phyloP scores from a whole-genome alignment of 2,797 vertebrate species.

The Microctenopoma stevenorrisi region DNA sequence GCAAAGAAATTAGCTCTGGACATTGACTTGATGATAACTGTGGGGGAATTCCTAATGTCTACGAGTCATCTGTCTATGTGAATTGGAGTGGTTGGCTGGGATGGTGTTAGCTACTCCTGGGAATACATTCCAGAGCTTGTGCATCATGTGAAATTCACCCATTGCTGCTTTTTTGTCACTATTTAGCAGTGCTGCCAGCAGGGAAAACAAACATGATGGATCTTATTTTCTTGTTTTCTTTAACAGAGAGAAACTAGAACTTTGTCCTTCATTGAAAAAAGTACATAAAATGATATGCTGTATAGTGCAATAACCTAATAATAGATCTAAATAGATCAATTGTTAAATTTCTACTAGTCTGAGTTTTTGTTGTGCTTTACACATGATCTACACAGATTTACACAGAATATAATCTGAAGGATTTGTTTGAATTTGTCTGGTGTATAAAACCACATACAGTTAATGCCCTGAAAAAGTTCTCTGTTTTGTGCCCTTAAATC shows the following conservation, averaged over 20 bases:
- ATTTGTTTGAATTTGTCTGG: not conserved
- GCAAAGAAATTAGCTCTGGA: constrained; percentile 36
- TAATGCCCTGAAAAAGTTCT: not conserved
- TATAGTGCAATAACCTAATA: not conserved
- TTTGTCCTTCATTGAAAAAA: constrained; percentile 1
- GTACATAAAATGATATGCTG: not conserved
- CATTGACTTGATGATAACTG: constrained; percentile 22
- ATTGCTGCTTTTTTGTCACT: constrained; percentile 58
- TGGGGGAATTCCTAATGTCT: constrained; percentile 46
- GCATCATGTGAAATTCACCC: constrained; percentile 80
- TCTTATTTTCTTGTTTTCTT: constrained; percentile 14
- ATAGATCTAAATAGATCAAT: not conserved
- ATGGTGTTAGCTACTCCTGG: constrained; percentile 53
- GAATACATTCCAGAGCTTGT: constrained; percentile 78
- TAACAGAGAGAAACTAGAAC: constrained; percentile 6
- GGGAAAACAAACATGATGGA: constrained; percentile 48
- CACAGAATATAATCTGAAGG: not conserved
- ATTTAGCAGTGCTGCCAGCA: constrained; percentile 49
- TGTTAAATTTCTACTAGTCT: not conserved
- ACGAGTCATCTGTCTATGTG: constrained; percentile 42
- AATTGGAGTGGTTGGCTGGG: constrained; percentile 40
- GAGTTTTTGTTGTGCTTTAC: not conserved
- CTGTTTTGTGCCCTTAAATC: constrained; percentile 29
- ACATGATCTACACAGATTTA: not conserved
- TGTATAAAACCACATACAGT: not conserved